Evolutionary conservation across 1,140 invertebrate genomes (phyloP), one percentile per base, ranked within the genome.

Genomic region (Eurytemora carolleeae): DNA sequence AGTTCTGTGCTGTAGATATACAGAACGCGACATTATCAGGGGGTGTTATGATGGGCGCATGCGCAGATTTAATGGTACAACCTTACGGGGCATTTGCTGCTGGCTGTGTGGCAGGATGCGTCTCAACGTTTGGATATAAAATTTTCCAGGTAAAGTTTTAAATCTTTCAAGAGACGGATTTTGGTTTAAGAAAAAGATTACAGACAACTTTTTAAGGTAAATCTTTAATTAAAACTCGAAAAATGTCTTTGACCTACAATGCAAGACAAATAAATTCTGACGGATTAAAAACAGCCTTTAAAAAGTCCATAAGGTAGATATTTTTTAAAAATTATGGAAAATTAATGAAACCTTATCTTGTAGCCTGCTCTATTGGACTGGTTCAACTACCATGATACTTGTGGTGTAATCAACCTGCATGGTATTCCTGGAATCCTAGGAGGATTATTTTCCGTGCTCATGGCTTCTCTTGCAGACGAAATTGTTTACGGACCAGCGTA

Each of bases 21-120:
- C 70, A 71, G 54, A 71, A 71, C 54, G 66, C 70, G 17, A 67
- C 69, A 2, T 60, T 71, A 18, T 67, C 70, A 1, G 69, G 67
- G 19, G 78, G 78, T 17, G 76, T 79, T 15, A 77, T 77, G 2
- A 71, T 80, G 2, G 78, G 78, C 21, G 72, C 77, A 0, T 70
- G 70, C 19, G 76, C 78, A 1, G 73, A 79, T 64, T 72, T 79
- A 66, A 71, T 75, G 60, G 67, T 80, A 2, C 68, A 74, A 21
- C 77, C 77, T 0, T 76, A 69, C 68, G 76, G 75, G 22, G 76
- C 78, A 17, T 67, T 80, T 53, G 61, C 77, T 2, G 68, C 77
- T 57, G 78, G 78, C 16, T 64, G 66, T 17, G 15, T 74, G 15
- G 75, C 76, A 24, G 78, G 70, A 2, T 7, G 72, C 1, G 44